Evolutionary conservation across 2,113 vertebrate species (phyloP), one percentile per base, ranked within the genome.

Genomic region (Riparia riparia): DNA sequence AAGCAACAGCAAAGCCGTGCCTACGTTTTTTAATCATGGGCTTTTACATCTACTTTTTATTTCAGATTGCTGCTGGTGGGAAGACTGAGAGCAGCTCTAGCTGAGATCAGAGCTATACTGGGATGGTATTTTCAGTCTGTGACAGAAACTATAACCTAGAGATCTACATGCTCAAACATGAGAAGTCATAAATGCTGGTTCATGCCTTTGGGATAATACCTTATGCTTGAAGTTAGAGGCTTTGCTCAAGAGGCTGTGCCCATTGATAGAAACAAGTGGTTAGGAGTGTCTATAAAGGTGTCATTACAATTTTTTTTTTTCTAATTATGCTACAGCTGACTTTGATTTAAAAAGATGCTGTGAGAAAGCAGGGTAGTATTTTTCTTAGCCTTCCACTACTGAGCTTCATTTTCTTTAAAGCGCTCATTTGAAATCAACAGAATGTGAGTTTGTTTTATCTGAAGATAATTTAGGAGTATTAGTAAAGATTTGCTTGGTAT

Each of bases 151-250:
- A 17, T 49, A 58, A 70, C 9, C 9, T 60, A 44, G 49, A 86
- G 31, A 21, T 11, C 32, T 34, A 31, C 1, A 2, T 4, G 47
- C 3, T 25, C 31, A 41, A 9, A 6, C 7, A 7, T 15, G 26
- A 50, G 44, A 76, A 8, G 32, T 72, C 39, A 29, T 42, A 51
- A 80, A 44, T 51, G 47, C 7, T 84, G 14, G 8, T 56, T 85
- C 34, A 14, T 66, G 29, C 5, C 4, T 2, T 2, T 66, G 49
- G 41, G 7, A 10, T 28, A 8, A 17, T 42, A 54, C 5, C 50
- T 89, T 65, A 8, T 39, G 19, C 25, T 50, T 86, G 41, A 42
- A 95, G 37, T 21, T 58, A 45, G 16, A 89, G 28, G 9, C 14
- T 77, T 77, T 77, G 54, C 42, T 77, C 54, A 54, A 78, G 42